Conservation (phyloP, 1,140 invertebrate genomes). For the Stegodyphus dumicola region DNA sequence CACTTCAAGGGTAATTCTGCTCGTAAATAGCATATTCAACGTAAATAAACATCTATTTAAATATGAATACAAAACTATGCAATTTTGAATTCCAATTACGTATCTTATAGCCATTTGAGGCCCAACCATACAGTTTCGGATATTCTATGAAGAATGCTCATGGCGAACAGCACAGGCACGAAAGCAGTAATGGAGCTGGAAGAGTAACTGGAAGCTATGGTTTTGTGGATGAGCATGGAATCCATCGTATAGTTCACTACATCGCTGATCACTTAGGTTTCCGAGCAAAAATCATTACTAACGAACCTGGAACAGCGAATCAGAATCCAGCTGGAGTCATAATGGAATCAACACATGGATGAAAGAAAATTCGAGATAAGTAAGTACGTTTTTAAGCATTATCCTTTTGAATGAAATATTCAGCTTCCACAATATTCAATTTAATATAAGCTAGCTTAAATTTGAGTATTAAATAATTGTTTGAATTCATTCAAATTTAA, state of each 20-base stretch:
- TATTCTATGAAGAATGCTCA: conserved; percentile 11
- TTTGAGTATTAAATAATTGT: too few relatives aligned
- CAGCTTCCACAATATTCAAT: too few relatives aligned
- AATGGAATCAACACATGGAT: conserved; percentile 32
- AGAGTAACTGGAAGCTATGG: conserved; percentile 35
- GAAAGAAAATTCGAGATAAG: not conserved
- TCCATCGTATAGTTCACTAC: conserved; percentile 32
- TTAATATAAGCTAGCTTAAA: too few relatives aligned
- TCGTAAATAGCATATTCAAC: too few relatives aligned
- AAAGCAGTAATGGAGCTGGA: conserved; percentile 21
- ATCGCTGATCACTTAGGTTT: conserved; percentile 21
- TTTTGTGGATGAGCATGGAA: conserved; percentile 29
- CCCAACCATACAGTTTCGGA: conserved; percentile 37
- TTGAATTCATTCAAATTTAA: too few relatives aligned
- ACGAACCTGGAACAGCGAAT: conserved; percentile 54
- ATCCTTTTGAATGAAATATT: too few relatives aligned
- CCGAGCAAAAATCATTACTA: conserved; percentile 50
- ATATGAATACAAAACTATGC: too few relatives aligned
- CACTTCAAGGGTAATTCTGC: too few relatives aligned
- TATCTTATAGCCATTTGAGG: not conserved
- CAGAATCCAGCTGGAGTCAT: conserved; percentile 52
- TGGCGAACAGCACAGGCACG: conserved; percentile 15
- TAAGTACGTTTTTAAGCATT: too few relatives aligned
- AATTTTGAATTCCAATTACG: not conserved
- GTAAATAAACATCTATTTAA: too few relatives aligned